A percentile compares a stretch with the other conserved stretches of the same genome.
Evolutionary conservation across 2,797 vertebrate species (phyloP).

Genomic region (Sparidentex hasta): DNA sequence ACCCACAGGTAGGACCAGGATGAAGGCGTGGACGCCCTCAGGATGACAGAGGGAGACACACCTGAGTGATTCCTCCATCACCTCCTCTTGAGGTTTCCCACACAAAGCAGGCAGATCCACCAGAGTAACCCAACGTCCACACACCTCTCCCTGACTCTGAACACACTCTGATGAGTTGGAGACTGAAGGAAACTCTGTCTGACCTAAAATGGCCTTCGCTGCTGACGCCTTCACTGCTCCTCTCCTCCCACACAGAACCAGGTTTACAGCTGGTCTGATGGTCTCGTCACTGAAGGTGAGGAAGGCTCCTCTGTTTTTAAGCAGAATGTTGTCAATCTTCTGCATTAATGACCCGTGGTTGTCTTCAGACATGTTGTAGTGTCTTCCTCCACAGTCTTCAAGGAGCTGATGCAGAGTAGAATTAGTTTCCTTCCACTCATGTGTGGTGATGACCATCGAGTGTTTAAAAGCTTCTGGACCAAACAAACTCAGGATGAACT

Average conservation of each 20-base stretch:
- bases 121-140: too few relatives aligned
- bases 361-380: neutral
- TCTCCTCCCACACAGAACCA: conserved; percentile 37
- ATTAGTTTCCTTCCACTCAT: too few relatives aligned
- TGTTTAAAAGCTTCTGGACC: too few relatives aligned
- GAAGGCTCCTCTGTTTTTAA: neutral
- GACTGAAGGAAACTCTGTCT: conserved; percentile 10
- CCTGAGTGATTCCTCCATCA: too few relatives aligned
- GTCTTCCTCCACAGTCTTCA: neutral
- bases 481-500: too few relatives aligned
- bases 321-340: neutral
- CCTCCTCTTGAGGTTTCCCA: too few relatives aligned
- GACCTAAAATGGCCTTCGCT: conserved; percentile 39
- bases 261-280: conserved; percentile 1
- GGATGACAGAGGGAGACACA: conserved; percentile 69
- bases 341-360: neutral
- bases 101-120: too few relatives aligned
- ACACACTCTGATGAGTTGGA: conserved; percentile 38
- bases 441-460: too few relatives aligned
- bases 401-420: neutral
- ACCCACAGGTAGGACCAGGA: conserved; percentile 51
- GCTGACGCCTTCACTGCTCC: conserved; percentile 43
- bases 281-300: neutral
- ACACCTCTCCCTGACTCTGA: too few relatives aligned
- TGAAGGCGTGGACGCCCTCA: conserved; percentile 77